Evolutionary conservation across 2,113 vertebrate species (phyloP), one percentile per base, ranked within the genome.

Genomic region (Ifrita kowaldi): DNA sequence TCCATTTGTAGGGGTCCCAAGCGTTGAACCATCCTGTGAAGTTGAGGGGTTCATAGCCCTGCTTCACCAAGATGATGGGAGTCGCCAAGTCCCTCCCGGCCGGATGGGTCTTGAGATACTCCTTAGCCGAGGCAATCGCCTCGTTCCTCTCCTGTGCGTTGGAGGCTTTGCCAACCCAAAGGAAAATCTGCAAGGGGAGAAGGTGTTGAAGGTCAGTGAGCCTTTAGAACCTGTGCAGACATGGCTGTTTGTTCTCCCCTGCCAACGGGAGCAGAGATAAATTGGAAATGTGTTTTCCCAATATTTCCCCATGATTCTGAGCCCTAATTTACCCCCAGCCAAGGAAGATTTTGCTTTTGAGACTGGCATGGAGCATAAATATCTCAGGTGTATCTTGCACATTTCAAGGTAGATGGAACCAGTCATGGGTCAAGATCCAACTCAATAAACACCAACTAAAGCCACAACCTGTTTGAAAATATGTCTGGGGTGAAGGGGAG

Each of bases 1-100:
- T 99, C 99, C 99, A 99, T 94, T 99, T 99, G 68, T 98, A 98
- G 37, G 98, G 97, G 85, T 99, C 99, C 99, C 99, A 99, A 16
- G 99, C 99, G 0, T 98, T 97, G 97, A 99, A 99, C 99, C 99
- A 99, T 17, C 99, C 99, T 0, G 98, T 99, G 97, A 99, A 99
- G 55, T 98, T 99, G 50, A 98, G 98, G 1, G 99, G 99, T 46
- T 99, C 99, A 1, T 93, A 93, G 46, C 98, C 98, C 96, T 99
- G 99, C 90, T 99, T 99, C 82, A 99, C 98, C 30, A 95, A 81
- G 78, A 98, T 89, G 68, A 99, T 94, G 1, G 99, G 97, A 7
- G 98, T 99, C 32, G 98, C 97, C 13, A 93, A 47, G 95, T 99
- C 98, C 27, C 99, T 98, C 41, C 97, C 98, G 0, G 98, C 98